phyloP scores from a whole-genome alignment of 37 sponge, comb jelly and placozoan genomes.

The Haliclona indistincta region DNA sequence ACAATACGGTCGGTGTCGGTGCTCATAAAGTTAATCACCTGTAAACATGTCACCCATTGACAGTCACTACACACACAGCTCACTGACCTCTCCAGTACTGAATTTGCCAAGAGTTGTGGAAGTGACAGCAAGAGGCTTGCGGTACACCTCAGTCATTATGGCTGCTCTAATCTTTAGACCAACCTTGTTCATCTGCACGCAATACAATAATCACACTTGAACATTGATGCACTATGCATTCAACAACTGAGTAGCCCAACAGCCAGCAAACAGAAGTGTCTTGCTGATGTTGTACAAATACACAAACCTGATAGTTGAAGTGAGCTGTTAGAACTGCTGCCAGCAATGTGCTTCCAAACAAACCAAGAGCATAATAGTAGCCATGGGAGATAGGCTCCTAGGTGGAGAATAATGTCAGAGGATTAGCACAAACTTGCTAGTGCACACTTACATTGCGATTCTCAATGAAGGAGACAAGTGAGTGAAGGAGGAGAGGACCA shows the following conservation, averaged over 20 bases:
- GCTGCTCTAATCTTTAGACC: constrained; percentile 80
- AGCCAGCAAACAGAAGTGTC: neutral
- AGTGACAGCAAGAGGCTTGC: constrained; percentile 82
- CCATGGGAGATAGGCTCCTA: constrained; percentile 82
- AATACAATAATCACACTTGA: constrained; percentile 8
- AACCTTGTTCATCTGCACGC: constrained; percentile 81
- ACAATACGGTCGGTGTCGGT: constrained; percentile 92
- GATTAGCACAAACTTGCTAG: neutral
- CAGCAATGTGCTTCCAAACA: constrained; percentile 65
- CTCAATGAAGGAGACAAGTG: constrained; percentile 84
- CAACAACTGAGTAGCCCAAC: neutral
- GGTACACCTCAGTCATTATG: constrained; percentile 81
- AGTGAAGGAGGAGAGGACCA: constrained; percentile 88
- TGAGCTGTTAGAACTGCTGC: constrained; percentile 66
- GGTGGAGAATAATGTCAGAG: neutral
- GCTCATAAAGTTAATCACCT: constrained; percentile 95
- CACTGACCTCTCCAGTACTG: constrained; percentile 78
- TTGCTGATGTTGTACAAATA: neutral
- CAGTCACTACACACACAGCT: neutral
- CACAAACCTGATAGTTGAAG: constrained; percentile 71
- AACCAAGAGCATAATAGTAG: constrained; percentile 80
- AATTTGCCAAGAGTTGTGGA: constrained; percentile 60
- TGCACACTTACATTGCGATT: constrained; percentile 48
- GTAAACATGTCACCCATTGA: neutral
- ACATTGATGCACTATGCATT: neutral